phyloP scores from a whole-genome alignment of 2,797 vertebrate species.

The Antennarius maculatus region DNA sequence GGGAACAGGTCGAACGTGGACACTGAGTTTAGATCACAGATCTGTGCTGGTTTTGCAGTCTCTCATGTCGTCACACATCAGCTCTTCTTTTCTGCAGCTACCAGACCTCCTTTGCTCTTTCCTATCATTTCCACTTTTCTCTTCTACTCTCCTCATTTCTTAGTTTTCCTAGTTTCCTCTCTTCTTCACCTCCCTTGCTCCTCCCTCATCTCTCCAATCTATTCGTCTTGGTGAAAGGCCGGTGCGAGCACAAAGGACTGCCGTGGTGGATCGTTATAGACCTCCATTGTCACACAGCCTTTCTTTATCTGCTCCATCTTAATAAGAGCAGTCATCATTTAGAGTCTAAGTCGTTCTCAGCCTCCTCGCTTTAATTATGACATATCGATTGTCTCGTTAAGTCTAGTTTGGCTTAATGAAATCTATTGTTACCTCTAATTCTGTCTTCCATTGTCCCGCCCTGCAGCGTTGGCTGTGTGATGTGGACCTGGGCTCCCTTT shows the following conservation, averaged over 20 bases:
- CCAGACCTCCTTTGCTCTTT: background rate
- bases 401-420: constrained; percentile 90
- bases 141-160: background rate
- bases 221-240: constrained; percentile 65
- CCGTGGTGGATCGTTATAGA: constrained; percentile 66
- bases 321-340: constrained; percentile 88
- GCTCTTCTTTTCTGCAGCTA: constrained; percentile 18
- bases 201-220: constrained; percentile 39
- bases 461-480: constrained; percentile 72
- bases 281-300: constrained; percentile 70
- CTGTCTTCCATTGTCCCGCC: constrained; percentile 78
- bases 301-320: constrained; percentile 84
- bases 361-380: constrained; percentile 85
- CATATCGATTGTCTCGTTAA: constrained; percentile 90
- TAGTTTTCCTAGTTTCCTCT: background rate
- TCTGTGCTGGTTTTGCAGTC: too few species aligned
- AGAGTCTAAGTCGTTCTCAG: constrained; percentile 82
- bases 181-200: constrained; percentile 1
- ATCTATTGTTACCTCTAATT: constrained; percentile 89
- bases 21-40: too few species aligned
- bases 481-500: constrained; percentile 67
- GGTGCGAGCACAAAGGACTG: constrained; percentile 64
- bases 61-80: background rate
- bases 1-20: too few species aligned
- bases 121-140: background rate